Evolutionary conservation across 2,888 invertebrate genomes (phyloP).

Genomic region (Uropetala carovei): DNA sequence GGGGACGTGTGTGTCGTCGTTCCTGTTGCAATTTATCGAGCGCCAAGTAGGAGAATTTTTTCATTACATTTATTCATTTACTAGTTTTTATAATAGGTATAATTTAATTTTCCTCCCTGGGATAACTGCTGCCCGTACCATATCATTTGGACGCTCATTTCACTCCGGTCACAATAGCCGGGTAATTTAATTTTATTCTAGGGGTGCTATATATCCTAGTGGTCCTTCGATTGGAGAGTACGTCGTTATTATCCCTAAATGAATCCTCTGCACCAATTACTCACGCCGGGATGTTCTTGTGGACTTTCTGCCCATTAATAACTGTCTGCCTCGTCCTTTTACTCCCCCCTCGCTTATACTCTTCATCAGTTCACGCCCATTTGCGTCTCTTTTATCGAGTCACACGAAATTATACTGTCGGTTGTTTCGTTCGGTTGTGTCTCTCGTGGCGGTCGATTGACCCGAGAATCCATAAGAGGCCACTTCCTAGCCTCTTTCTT

Average conservation of each 20-base stretch:
- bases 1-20: no score
- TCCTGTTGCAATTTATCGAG: no score
- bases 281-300: neutral
- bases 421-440: neutral
- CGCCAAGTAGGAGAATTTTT: no score
- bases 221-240: neutral
- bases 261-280: neutral
- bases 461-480: neutral
- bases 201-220: neutral
- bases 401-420: neutral
- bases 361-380: neutral
- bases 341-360: neutral
- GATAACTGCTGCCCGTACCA: neutral
- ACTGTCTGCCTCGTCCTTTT: neutral
- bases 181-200: neutral
- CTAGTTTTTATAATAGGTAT: no score
- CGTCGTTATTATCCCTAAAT: neutral
- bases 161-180: neutral
- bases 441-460: neutral
- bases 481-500: neutral
- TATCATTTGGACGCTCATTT: neutral
- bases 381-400: neutral
- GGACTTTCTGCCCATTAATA: neutral
- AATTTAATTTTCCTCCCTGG: neutral
- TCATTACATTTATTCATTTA: no score